These are phyloP conservation scores for Centrocercus urophasianus DNA, from an alignment of 2,113 vertebrate species.

Conservation along the genomic window DNA sequence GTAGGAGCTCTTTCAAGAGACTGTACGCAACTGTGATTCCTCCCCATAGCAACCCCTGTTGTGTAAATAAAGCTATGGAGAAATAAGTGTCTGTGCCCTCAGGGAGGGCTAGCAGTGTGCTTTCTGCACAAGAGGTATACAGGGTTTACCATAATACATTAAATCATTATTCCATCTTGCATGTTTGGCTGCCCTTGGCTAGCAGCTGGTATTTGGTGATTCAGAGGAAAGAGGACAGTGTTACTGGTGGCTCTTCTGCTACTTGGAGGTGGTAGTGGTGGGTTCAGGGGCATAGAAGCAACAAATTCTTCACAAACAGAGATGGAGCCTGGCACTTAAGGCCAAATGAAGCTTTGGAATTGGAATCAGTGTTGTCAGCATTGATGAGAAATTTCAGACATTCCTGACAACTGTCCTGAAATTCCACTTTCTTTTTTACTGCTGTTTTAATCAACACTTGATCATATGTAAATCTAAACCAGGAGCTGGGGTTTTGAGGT, in stretches of 20 bases:
- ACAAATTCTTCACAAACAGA: neutral
- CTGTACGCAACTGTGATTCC: constrained; percentile 27
- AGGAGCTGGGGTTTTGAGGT: neutral
- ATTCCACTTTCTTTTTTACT: neutral
- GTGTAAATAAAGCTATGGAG: constrained; percentile 47
- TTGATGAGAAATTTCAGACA: neutral
- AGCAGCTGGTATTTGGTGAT: neutral
- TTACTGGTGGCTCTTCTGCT: neutral
- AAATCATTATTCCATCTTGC: neutral
- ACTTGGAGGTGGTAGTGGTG: neutral
- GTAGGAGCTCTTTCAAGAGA: neutral
- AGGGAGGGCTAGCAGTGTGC: neutral
- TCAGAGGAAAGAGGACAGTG: neutral
- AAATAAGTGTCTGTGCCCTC: neutral
- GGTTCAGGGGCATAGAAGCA: fast-evolving
- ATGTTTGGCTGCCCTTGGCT: neutral
- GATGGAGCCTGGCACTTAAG: neutral
- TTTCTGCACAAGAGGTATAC: fast-evolving
- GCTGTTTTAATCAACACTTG: neutral
- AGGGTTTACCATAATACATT: neutral
- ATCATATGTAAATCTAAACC: neutral
- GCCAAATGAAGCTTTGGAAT: neutral
- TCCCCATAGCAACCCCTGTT: constrained; percentile 49
- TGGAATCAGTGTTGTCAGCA: neutral
- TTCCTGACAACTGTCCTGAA: neutral